Evolutionary conservation across 2,113 vertebrate species (phyloP).

Genomic region (Bombycilla garrulus): DNA sequence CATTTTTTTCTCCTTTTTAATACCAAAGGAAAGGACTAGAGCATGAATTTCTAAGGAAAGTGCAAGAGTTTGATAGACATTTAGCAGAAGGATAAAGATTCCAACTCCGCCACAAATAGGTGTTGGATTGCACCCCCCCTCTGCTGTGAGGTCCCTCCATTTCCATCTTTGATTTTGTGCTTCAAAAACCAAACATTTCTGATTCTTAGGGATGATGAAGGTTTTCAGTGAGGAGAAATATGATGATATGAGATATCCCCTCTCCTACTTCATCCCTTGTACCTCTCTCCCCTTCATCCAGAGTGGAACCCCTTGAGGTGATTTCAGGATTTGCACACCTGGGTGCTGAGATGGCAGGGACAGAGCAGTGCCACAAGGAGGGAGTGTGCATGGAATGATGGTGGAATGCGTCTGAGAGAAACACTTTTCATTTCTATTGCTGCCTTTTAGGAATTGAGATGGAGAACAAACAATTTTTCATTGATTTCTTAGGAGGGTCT

Average conservation of each 20-base stretch:
- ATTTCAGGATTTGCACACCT: neutral
- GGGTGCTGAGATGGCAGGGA: neutral
- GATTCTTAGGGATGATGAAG: neutral
- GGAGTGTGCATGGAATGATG: neutral
- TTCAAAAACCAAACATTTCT: neutral
- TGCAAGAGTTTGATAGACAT: neutral
- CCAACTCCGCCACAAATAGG: neutral
- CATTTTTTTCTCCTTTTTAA: neutral
- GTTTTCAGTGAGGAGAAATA: neutral
- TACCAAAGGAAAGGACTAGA: neutral
- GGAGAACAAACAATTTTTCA: neutral
- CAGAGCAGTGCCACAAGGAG: neutral
- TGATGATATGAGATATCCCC: neutral
- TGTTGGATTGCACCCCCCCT: neutral
- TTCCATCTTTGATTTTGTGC: neutral
- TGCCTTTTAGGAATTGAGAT: neutral
- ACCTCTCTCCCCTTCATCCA: neutral
- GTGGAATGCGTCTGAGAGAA: neutral
- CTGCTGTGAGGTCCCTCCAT: neutral
- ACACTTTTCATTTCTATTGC: neutral
- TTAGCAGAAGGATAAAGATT: neutral
- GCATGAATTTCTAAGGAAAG: neutral
- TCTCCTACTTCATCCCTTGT: neutral
- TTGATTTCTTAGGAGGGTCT: neutral
- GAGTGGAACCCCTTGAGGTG: neutral